Evolutionary conservation across 2,888 invertebrate species (phyloP).

Genomic region (Nesidiocoris tenuis): DNA sequence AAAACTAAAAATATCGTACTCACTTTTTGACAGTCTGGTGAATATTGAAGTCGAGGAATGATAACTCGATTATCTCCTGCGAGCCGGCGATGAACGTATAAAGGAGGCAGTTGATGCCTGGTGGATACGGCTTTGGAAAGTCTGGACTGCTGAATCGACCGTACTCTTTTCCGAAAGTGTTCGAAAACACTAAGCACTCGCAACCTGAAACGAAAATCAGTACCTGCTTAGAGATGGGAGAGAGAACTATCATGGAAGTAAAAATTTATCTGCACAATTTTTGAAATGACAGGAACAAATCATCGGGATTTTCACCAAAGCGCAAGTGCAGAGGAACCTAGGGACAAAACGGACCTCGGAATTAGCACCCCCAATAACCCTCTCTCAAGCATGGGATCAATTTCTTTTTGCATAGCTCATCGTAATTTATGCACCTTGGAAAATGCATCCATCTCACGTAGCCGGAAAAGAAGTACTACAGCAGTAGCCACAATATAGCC

Average conservation of each 20-base stretch:
- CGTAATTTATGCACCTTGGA: no score
- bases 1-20: no score
- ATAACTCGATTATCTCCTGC: conserved; percentile 78
- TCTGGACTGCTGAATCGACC: conserved; percentile 83
- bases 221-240: no score
- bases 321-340: no score
- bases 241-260: background rate
- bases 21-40: conserved; percentile 67
- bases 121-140: conserved; percentile 73
- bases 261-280: no score
- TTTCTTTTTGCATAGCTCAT: no score
- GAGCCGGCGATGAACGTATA: conserved; percentile 78
- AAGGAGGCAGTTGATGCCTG: conserved; percentile 74
- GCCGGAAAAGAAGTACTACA: background rate
- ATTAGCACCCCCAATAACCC: no score
- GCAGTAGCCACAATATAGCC: background rate
- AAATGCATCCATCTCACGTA: no score
- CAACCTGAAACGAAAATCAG: conserved; percentile 64
- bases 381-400: no score
- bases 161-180: conserved; percentile 73
- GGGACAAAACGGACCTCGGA: no score
- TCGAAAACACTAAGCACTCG: conserved; percentile 77
- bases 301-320: no score
- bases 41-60: conserved; percentile 77
- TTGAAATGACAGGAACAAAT: no score